These are phyloP conservation scores for Leptinotarsa haldemani DNA, from an alignment of 2,888 invertebrate genomes.

Conservation along the genomic window DNA sequence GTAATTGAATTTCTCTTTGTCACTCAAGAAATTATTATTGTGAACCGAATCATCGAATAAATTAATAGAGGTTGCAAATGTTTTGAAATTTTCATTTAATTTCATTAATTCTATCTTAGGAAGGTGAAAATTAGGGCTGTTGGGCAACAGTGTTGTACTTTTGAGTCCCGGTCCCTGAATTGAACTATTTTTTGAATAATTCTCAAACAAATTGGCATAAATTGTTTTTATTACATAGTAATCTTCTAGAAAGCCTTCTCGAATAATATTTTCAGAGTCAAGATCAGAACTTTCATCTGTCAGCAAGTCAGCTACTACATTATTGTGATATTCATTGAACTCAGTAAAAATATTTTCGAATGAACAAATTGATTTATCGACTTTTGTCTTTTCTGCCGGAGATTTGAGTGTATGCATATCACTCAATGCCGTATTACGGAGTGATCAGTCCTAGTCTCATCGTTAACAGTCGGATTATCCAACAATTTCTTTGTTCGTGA, in stretches of 20 bases:
- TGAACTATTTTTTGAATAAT: neutral
- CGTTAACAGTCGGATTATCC: too few species aligned
- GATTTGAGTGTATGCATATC: neutral
- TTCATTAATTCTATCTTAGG: conserved; percentile 4
- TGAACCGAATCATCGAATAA: too few species aligned
- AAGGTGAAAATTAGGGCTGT: neutral
- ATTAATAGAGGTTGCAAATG: neutral
- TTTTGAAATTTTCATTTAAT: conserved; percentile 7
- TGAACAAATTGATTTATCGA: neutral
- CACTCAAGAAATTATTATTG: too few species aligned
- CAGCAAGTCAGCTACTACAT: neutral
- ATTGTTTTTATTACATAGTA: conserved; percentile 14
- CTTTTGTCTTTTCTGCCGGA: too few species aligned
- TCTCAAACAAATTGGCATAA: conserved; percentile 1
- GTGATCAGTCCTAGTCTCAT: too few species aligned
- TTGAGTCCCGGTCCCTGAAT: neutral
- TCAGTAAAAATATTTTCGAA: neutral
- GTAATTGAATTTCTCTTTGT: too few species aligned
- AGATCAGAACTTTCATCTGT: conserved; percentile 2
- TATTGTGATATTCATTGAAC: too few species aligned
- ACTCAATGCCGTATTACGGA: neutral
- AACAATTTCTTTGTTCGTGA: too few species aligned
- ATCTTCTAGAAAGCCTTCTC: conserved; percentile 3
- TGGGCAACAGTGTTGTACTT: neutral
- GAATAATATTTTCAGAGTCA: conserved; percentile 1